Evolutionary conservation across 2,797 vertebrate species (phyloP), one percentile per base, ranked within the genome.

Genomic region (Garrulus glandarius): DNA sequence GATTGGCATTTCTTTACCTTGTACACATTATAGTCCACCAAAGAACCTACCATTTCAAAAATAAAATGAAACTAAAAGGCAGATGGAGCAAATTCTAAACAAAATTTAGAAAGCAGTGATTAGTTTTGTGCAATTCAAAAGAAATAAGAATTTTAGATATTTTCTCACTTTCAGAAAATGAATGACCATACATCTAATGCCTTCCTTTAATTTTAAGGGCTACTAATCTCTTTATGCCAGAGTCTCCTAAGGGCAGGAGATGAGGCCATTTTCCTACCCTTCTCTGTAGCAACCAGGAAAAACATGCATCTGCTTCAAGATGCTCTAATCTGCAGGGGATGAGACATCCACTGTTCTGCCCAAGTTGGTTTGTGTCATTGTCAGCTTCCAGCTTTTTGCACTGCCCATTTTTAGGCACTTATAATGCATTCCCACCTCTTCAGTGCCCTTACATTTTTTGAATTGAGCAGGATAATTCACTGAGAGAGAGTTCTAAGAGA

Each of bases 31-130:
- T 8, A 50, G 15, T 32, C 34, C 46, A 56, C 11, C 34, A 39
- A 59, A 55, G 15, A 75, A 44, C 9, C 4, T 32, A 26, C 6
- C 3, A 15, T 72, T 83, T 60, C 10, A 84, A 76, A 88, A 84
- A 29, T 6, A 37, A 78, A 84, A 44, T 29, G 0, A 77, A 70
- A 49, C 6, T 22, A 26, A 69, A 0, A 0, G 3, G 30, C 15
- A 67, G 78, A 46, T 27, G 14, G n/a, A 43, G 5, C 5, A 65
- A 39, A 15, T 68, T 30, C 30, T 64, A 19, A 86, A 69, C 44
- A 65, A 65, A 72, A 43, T 39, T 44, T 78, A 15, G 39, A 30
- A 78, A 68, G 20, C 16, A 12, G 13, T 13, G 5, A 36, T 44
- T 59, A n/a, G 15, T 67, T 59, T 70, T 5, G 4, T 30, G 46